Conservation (phyloP, 1,140 invertebrate species). For the Yoshiicerus persimilis region DNA sequence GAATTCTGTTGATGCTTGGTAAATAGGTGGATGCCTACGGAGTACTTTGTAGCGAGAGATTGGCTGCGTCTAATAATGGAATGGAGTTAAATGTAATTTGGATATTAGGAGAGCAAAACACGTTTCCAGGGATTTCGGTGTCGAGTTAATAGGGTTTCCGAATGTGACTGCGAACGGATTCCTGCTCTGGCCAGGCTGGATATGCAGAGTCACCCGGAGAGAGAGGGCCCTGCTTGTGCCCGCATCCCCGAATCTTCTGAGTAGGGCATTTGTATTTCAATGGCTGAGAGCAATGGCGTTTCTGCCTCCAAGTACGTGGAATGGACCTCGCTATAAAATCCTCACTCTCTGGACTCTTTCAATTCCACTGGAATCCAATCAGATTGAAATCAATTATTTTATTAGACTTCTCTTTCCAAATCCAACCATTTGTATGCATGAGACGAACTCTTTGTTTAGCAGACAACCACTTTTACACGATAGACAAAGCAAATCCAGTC, state of each 20-base stretch:
- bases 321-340: not conserved
- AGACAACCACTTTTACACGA: not conserved
- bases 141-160: slow-evolving; percentile 11
- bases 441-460: not conserved
- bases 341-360: not conserved
- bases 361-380: slow-evolving; percentile 19
- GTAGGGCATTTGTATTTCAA: not conserved
- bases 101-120: slow-evolving; percentile 8
- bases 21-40: not conserved
- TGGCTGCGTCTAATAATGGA: not conserved
- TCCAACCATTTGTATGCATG: not conserved
- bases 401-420: slow-evolving; percentile 4
- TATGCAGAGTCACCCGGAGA: too few relatives aligned
- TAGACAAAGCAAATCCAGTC: not conserved
- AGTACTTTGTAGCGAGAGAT: not conserved
- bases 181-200: too few relatives aligned
- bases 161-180: not conserved
- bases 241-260: too few relatives aligned
- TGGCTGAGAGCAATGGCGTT: not conserved
- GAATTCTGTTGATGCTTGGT: too few relatives aligned
- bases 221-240: too few relatives aligned
- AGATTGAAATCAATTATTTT: slow-evolving; percentile 23
- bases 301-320: not conserved
- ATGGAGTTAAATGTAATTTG: slow-evolving; percentile 11
- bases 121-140: slow-evolving; percentile 4